phyloP scores from a whole-genome alignment of 1,140 invertebrate species.

The Achatina immaculata region DNA sequence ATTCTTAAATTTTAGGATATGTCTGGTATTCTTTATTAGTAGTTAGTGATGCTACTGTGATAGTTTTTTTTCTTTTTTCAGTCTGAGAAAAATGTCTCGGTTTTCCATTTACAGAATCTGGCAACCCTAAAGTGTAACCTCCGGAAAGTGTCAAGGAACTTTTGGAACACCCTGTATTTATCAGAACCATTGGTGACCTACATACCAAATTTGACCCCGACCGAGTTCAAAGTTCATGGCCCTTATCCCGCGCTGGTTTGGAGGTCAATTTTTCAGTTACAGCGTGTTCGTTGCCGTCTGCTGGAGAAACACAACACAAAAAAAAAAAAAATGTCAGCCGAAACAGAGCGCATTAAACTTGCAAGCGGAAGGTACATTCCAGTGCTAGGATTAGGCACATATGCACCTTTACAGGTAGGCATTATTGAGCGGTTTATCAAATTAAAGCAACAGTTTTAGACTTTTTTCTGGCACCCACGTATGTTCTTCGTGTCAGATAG shows the following conservation, averaged over 20 bases:
- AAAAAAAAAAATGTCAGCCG: not conserved
- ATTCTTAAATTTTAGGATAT: too few relatives aligned
- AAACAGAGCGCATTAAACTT: slow-evolving; percentile 30
- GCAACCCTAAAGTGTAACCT: too few relatives aligned
- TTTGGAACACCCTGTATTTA: not conserved
- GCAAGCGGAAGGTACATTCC: slow-evolving; percentile 50
- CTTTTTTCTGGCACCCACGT: too few relatives aligned
- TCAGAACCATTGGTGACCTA: not conserved
- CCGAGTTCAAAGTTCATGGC: slow-evolving; percentile 26
- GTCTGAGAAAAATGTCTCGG: too few relatives aligned
- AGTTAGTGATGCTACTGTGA: too few relatives aligned
- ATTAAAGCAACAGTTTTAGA: too few relatives aligned
- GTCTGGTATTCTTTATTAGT: too few relatives aligned
- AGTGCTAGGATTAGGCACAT: slow-evolving; percentile 55
- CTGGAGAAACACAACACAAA: not conserved
- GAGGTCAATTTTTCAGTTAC: not conserved
- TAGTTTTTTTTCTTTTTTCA: too few relatives aligned
- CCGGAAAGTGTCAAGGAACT: too few relatives aligned
- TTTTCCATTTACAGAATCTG: too few relatives aligned
- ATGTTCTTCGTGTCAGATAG: too few relatives aligned
- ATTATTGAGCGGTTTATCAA: not conserved
- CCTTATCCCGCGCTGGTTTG: not conserved
- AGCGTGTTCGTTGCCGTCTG: not conserved
- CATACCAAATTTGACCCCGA: not conserved
- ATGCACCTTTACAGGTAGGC: slow-evolving; percentile 43